These are phyloP conservation scores for Riparia riparia DNA, from an alignment of 2,113 vertebrate genomes.

Conservation along the genomic window DNA sequence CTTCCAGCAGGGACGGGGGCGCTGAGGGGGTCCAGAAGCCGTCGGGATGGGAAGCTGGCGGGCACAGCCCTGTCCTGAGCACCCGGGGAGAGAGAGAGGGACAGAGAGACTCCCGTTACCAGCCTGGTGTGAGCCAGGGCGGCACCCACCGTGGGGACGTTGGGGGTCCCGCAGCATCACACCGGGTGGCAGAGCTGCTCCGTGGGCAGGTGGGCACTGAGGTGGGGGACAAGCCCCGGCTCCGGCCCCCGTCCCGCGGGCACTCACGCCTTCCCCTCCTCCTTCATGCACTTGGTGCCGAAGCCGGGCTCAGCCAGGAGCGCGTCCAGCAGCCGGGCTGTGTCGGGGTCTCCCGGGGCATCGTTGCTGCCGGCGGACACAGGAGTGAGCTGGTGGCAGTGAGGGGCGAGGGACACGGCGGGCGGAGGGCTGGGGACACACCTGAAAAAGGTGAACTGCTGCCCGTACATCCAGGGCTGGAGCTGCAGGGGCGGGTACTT, in stretches of 20 bases:
- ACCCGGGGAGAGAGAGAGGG: background rate
- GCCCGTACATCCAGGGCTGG: slow-evolving; percentile 86
- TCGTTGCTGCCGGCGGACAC: slow-evolving; percentile 76
- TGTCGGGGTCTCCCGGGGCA: slow-evolving; percentile 59
- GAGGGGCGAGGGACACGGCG: rapidly evolving
- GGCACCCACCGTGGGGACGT: rapidly evolving
- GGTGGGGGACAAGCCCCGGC: background rate
- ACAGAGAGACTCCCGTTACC: background rate
- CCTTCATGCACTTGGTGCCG: slow-evolving; percentile 75
- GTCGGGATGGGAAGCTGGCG: background rate
- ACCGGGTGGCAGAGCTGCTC: background rate
- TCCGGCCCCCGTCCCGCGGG: background rate
- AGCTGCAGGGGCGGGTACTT: slow-evolving; percentile 83
- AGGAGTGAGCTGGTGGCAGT: background rate
- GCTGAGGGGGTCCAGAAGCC: slow-evolving; percentile 71
- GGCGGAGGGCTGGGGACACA: background rate
- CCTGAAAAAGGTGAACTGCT: slow-evolving; percentile 92
- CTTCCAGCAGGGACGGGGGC: slow-evolving; percentile 56
- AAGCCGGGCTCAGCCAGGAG: slow-evolving; percentile 83
- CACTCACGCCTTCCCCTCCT: slow-evolving; percentile 17
- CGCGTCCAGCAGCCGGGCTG: slow-evolving; percentile 72
- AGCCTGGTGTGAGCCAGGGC: background rate
- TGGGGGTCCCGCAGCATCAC: background rate
- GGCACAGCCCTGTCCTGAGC: background rate
- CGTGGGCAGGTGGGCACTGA: background rate